Percentiles rank a stretch among this genome's conserved stretches.
These are phyloP conservation scores for Drosophila ambigua DNA, from an alignment of 1,140 invertebrate genomes.

Conservation along the genomic window DNA sequence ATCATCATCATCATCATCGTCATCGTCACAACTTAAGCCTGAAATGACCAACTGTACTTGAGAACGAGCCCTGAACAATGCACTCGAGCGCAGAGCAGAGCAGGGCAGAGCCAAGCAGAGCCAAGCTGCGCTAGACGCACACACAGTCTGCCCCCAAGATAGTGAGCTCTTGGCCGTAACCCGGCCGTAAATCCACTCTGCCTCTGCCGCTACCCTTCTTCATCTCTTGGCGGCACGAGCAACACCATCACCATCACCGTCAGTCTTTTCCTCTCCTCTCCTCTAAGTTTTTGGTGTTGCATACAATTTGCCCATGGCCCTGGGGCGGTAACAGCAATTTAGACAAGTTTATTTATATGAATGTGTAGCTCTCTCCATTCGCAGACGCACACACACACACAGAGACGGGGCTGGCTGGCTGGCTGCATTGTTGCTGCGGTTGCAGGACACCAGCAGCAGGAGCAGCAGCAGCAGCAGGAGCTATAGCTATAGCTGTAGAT, in stretches of 20 bases:
- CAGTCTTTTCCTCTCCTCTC: no score
- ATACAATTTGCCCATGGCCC: conserved; percentile 48
- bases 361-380: conserved; percentile 6
- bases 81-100: neutral
- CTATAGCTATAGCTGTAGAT: no score
- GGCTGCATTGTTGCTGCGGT: conserved; percentile 23
- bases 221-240: neutral
- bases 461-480: neutral
- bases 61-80: conserved; percentile 1
- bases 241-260: no score
- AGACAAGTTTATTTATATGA: conserved; percentile 54
- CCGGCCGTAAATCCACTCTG: no score
- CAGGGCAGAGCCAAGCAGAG: no score
- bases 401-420: conserved; percentile 1
- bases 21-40: no score
- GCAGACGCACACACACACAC: neutral
- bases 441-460: neutral
- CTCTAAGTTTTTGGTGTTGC: conserved; percentile 23
- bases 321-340: conserved; percentile 41
- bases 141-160: conserved; percentile 12
- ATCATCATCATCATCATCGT: no score
- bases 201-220: neutral
- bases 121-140: neutral
- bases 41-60: no score
- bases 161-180: no score